A percentile compares a stretch with the other conserved stretches of the same genome.
These are phyloP conservation scores for Trichogramma evanescens DNA, from an alignment of 2,888 invertebrate species.

Conservation along the genomic window DNA sequence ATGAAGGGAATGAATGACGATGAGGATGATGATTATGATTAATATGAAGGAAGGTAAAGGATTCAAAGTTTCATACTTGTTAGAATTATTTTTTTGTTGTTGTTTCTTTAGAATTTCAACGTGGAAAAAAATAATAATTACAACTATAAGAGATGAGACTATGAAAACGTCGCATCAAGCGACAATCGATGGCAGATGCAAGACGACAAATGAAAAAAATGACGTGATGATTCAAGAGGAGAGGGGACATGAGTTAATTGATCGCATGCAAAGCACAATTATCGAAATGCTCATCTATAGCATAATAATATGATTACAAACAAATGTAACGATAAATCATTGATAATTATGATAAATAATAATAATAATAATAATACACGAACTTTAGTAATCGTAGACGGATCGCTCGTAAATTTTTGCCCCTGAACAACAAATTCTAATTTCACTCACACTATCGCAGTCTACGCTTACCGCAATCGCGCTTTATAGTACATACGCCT, in stretches of 20 bases:
- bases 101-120: neutral
- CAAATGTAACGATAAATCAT: no score
- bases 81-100: neutral
- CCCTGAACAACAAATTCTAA: no score
- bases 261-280: no score
- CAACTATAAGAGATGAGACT: neutral
- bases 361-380: no score
- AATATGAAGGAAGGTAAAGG: neutral
- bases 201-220: neutral
- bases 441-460: no score
- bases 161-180: neutral
- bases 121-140: constrained; percentile 11
- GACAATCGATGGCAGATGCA: constrained; percentile 15
- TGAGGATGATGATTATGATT: neutral
- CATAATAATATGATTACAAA: no score
- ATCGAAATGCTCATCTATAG: no score
- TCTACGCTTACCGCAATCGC: no score
- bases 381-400: no score
- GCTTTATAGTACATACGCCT: no score
- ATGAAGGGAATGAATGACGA: neutral
- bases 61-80: neutral
- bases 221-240: neutral
- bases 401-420: no score
- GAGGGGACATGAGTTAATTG: neutral
- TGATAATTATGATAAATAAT: no score